Base-by-base conservation (phyloP, 2,113 vertebrate species). In the Camarhynchus parvulus region DNA sequence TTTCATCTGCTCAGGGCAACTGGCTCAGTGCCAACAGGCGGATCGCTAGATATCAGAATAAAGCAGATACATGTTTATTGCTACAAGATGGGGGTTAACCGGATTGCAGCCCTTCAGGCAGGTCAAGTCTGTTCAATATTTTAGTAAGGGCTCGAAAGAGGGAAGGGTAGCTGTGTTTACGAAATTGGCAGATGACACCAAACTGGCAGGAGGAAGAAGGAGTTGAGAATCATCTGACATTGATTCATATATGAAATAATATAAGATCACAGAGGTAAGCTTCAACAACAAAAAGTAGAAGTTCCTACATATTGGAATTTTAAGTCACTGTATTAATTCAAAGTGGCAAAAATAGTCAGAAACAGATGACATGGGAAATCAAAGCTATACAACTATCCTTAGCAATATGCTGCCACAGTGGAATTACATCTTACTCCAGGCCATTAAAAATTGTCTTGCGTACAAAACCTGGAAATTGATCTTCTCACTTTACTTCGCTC, bases 341-440 rank as follows among this genome's bases (percentile, higher is more conserved):
- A 67, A 79, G 20, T 28, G 47, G 25, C 14, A 66, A 31, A 61
- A 72, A 44, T 22, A 27, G 44, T 33, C 21, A 59, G 25, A 14
- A 69, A 15, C 24, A 10, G 44, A 33, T 35, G 8, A 31, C 15
- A 4, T 10, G 33, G 15, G 17, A 22, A 63, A 76, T 18, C 28
- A 42, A 35, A 83, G 22, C 21, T 28, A 10, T 28, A 17, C 3
- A 4, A 30, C 20, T 37, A 2, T 30, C 52, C 0, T 0, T 3
- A 74, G 23, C 61, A 53, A 53, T 5, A 23, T 4, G 23, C n/a
- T 82, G 49, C 63, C 47, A 37, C 79, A 64, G 58, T 42, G 37
- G 24, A 61, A 37, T 16, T 15, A 47, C 22, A 50, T 17, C 28
- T 46, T 50, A 49, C 35, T 59, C 49, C 27, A 44, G 59, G 12